phyloP scores from a whole-genome alignment of 2,888 invertebrate genomes.

The Eupithecia inturbata region DNA sequence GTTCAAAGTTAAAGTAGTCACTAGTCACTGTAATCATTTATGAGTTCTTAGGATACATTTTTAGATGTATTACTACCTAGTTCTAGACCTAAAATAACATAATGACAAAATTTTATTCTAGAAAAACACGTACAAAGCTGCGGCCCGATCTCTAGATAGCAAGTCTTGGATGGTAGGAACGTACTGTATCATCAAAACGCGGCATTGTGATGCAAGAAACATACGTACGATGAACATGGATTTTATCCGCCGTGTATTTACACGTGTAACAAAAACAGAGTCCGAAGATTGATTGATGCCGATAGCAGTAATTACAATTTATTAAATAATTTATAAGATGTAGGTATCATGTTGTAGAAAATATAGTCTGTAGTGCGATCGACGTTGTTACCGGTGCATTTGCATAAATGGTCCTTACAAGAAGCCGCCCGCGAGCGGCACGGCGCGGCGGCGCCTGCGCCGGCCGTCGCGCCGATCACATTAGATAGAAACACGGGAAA shows the following conservation, averaged over 20 bases:
- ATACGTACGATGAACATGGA: not conserved
- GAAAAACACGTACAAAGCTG: not conserved
- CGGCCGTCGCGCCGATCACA: constrained; percentile 68
- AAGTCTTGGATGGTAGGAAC: not conserved
- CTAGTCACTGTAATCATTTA: too few relatives aligned
- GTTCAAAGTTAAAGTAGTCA: too few relatives aligned
- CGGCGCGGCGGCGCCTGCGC: constrained; percentile 78
- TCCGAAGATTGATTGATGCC: constrained; percentile 66
- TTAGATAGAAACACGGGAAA: constrained; percentile 75
- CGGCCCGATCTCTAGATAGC: not conserved
- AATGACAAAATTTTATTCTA: too few relatives aligned
- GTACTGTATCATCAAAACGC: not conserved
- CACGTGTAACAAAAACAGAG: constrained; percentile 51
- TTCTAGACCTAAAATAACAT: too few relatives aligned
- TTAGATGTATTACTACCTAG: too few relatives aligned
- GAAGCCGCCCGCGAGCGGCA: constrained; percentile 62
- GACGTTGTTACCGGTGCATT: constrained; percentile 66
- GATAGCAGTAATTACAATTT: constrained; percentile 70
- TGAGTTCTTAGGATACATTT: too few relatives aligned
- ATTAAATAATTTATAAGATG: constrained; percentile 75
- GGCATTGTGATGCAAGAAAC: not conserved
- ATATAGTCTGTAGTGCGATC: constrained; percentile 56
- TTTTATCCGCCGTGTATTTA: constrained; percentile 21
- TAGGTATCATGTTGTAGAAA: constrained; percentile 35
- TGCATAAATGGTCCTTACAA: constrained; percentile 75